Conservation (phyloP, 2,797 vertebrate genomes). For the Heliangelus exortis region DNA sequence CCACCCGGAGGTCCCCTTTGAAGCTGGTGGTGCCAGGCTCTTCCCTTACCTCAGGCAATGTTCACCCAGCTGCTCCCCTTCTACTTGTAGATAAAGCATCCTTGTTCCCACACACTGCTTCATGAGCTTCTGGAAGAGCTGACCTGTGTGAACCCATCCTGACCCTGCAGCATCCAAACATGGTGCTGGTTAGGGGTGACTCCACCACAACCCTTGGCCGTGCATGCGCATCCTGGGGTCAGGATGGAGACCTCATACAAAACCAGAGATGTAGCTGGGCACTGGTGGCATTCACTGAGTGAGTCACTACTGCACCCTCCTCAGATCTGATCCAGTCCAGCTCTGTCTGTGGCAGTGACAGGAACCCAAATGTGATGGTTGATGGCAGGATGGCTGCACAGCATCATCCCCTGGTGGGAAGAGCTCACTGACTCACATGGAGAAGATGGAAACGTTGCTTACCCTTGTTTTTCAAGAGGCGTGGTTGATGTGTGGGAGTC, state of each 20-base stretch:
- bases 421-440: fast-evolving
- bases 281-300: neutral
- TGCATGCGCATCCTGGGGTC: fast-evolving
- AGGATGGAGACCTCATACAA: neutral
- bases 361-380: neutral
- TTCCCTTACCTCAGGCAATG: neutral
- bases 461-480: neutral
- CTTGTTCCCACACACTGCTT: fast-evolving
- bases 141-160: neutral
- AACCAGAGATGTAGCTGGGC: neutral
- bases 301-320: fast-evolving
- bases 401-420: neutral
- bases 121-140: neutral
- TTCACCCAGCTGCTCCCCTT: neutral
- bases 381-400: neutral
- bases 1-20: neutral
- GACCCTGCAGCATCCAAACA: neutral
- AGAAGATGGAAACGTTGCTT: neutral
- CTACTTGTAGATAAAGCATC: neutral
- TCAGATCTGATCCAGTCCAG: neutral
- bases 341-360: neutral
- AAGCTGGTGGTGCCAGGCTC: neutral
- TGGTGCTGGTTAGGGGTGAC: neutral
- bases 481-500: neutral
- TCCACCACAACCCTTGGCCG: neutral